These are phyloP conservation scores for Mechanitis messenoides DNA, from an alignment of 2,888 invertebrate species.

Conservation along the genomic window DNA sequence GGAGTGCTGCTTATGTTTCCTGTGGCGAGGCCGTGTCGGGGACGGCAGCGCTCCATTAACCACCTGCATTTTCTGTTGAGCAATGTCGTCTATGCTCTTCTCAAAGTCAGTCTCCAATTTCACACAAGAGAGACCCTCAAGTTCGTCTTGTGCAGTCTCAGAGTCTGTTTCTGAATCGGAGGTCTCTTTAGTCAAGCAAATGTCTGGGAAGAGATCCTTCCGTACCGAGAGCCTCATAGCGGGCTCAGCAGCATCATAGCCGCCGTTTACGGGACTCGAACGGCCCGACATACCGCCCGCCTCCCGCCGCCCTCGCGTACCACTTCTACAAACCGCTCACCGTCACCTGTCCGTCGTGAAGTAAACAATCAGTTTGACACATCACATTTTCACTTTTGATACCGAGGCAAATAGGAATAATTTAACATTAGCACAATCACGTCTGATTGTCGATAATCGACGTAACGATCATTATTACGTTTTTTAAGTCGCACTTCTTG, in stretches of 20 bases:
- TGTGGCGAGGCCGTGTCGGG: conserved; percentile 55
- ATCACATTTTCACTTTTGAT: conserved; percentile 77
- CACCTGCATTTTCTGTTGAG: conserved; percentile 57
- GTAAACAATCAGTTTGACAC: conserved; percentile 78
- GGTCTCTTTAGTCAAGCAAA: conserved; percentile 45
- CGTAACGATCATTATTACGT: conserved; percentile 60
- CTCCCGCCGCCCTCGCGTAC: conserved; percentile 69
- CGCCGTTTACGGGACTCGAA: conserved; percentile 71
- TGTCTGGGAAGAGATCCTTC: conserved; percentile 70
- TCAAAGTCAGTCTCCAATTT: conserved; percentile 73
- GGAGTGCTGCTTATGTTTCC: conserved; percentile 66
- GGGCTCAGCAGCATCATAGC: conserved; percentile 63
- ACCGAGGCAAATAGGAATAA: conserved; percentile 59
- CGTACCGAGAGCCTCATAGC: conserved; percentile 67
- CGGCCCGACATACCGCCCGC: conserved; percentile 73
- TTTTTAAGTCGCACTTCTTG: conserved; percentile 64
- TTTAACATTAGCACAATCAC: conserved; percentile 53
- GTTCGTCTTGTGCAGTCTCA: conserved; percentile 47
- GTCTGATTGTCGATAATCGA: conserved; percentile 59
- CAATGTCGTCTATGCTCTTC: conserved; percentile 71
- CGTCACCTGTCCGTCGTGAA: conserved; percentile 71
- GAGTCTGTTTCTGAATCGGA: conserved; percentile 43
- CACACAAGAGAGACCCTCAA: conserved; percentile 57
- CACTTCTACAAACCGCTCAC: conserved; percentile 68
- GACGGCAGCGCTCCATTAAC: conserved; percentile 57